Percentiles rank a stretch among this genome's conserved stretches.
phyloP scores from a whole-genome alignment of 2,888 invertebrate species.

The Microplitis manilae region DNA sequence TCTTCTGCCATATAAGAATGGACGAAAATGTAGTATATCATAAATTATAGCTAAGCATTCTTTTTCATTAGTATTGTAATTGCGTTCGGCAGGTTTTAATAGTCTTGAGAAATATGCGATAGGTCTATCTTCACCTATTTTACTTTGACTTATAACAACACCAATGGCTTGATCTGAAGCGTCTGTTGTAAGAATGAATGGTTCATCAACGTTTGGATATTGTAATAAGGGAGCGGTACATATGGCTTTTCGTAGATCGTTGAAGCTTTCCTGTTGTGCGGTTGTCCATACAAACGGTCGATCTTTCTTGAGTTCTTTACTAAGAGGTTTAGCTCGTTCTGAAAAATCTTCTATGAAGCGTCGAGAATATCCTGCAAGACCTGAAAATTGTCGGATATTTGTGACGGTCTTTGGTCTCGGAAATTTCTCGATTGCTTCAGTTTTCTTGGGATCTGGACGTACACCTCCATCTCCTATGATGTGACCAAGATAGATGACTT shows the following conservation, averaged over 20 bases:
- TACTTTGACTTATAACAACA: constrained; percentile 35
- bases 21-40: constrained; percentile 34
- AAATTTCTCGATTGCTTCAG: constrained; percentile 23
- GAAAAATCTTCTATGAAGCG: constrained; percentile 40
- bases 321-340: constrained; percentile 41
- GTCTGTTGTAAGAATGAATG: constrained; percentile 47
- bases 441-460: constrained; percentile 35
- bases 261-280: constrained; percentile 30
- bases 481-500: constrained; percentile 30
- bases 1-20: constrained; percentile 37
- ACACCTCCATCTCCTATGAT: constrained; percentile 23
- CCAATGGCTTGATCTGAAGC: constrained; percentile 35
- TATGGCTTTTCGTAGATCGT: constrained; percentile 30
- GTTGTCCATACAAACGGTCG: constrained; percentile 31
- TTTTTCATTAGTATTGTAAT: constrained; percentile 40
- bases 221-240: constrained; percentile 43
- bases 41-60: constrained; percentile 38
- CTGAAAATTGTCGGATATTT: constrained; percentile 38
- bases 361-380: constrained; percentile 42
- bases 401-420: constrained; percentile 27
- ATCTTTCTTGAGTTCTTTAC: constrained; percentile 36
- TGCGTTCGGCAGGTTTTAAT: constrained; percentile 19
- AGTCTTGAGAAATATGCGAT: constrained; percentile 32
- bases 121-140: constrained; percentile 36
- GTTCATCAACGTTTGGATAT: constrained; percentile 41